A percentile compares a stretch with the other conserved stretches of the same genome.
phyloP scores from a whole-genome alignment of 2,113 vertebrate genomes.

The Neomonachus schauinslandi region DNA sequence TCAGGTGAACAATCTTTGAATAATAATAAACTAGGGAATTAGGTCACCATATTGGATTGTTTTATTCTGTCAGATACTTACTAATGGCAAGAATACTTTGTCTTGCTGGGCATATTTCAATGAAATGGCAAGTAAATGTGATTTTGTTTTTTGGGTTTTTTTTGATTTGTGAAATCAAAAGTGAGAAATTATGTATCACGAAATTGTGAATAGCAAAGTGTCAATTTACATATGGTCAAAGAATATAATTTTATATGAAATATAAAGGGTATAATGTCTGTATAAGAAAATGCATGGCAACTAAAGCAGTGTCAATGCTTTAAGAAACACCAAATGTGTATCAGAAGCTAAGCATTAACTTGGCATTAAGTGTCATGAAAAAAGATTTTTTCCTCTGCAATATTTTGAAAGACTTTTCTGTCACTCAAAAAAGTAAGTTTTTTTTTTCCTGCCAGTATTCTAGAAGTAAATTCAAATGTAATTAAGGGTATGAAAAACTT shows the following conservation, averaged over 20 bases:
- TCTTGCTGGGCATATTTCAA: neutral
- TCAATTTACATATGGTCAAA: neutral
- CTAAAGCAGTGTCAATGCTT: neutral
- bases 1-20: conserved; percentile 27
- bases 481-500: neutral
- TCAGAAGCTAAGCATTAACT: conserved; percentile 26
- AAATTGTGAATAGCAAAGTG: conserved; percentile 35
- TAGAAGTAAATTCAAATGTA: conserved; percentile 44
- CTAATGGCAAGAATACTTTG: conserved; percentile 26
- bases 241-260: conserved; percentile 10
- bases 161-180: neutral
- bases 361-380: neutral
- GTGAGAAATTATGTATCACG: neutral
- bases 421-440: neutral
- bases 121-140: conserved; percentile 12
- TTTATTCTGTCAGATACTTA: conserved; percentile 37
- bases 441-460: conserved; percentile 34
- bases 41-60: neutral
- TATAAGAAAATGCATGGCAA: neutral
- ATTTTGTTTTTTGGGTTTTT: no score
- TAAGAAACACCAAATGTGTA: neutral
- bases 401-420: conserved; percentile 50
- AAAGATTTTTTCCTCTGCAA: neutral
- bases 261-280: neutral
- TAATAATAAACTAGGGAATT: neutral